Conservation (phyloP, 2,113 vertebrate genomes). For the Theropithecus gelada region DNA sequence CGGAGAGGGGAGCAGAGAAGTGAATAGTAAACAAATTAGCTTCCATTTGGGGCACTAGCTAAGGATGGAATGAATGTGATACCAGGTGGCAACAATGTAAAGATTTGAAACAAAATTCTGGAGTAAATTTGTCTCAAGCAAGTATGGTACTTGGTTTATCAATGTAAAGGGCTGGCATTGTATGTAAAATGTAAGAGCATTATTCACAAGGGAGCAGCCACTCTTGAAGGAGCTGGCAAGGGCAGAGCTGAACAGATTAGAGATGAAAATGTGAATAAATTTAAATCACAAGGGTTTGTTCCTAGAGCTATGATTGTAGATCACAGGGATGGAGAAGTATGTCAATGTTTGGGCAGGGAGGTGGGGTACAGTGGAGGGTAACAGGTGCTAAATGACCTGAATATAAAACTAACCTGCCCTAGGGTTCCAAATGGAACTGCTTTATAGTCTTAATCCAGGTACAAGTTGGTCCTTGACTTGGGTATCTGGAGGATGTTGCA, state of each 20-base stretch:
- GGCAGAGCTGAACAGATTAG: not conserved
- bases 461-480: not conserved
- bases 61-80: not conserved
- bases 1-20: not conserved
- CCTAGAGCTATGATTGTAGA: not conserved
- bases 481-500: not conserved
- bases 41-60: not conserved
- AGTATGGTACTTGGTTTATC: not conserved
- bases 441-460: conserved; percentile 5
- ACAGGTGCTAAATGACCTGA: not conserved
- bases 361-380: not conserved
- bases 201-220: conserved; percentile 35
- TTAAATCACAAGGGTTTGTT: not conserved
- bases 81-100: not conserved
- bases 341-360: not conserved
- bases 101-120: conserved; percentile 45
- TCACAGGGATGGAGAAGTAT: not conserved
- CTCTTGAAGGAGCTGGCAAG: not conserved
- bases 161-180: not conserved
- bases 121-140: conserved; percentile 24
- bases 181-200: not conserved
- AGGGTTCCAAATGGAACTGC: not conserved
- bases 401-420: conserved; percentile 6
- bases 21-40: conserved; percentile 12
- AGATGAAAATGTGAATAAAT: conserved; percentile 42